A percentile compares a stretch with the other conserved stretches of the same genome.
These are phyloP conservation scores for Astropecten irregularis DNA, from an alignment of 53 echinoderm and acorn worm species.

Conservation along the genomic window DNA sequence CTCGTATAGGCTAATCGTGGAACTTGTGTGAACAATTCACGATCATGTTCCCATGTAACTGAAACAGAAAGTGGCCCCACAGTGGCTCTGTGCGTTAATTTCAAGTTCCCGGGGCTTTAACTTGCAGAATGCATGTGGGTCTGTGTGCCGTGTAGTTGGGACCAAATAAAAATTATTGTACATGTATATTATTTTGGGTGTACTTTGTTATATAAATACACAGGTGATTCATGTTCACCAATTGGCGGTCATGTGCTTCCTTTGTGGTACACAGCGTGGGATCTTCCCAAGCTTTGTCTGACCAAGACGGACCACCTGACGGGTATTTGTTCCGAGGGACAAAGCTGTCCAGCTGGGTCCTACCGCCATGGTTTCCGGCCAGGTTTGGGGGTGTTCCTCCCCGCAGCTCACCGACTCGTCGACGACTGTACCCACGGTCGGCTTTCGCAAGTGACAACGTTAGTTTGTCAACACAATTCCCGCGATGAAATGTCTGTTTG, in stretches of 20 bases:
- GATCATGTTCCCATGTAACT: no score
- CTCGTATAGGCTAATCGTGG: no score
- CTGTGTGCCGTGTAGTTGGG: no score
- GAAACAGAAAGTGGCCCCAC: no score
- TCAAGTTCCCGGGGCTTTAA: no score
- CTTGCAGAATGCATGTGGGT: no score
- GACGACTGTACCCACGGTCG: background rate
- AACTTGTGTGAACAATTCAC: no score
- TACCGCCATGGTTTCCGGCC: slow-evolving; percentile 56
- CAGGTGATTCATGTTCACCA: slow-evolving; percentile 49
- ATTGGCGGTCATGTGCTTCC: background rate
- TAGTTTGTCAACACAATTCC: no score
- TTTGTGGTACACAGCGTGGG: slow-evolving; percentile 27
- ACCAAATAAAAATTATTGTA: background rate
- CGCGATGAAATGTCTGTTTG: no score
- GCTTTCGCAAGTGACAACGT: slow-evolving; percentile 31
- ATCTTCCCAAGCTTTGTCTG: background rate
- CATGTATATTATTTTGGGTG: slow-evolving; percentile 27
- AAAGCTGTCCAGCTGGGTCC: slow-evolving; percentile 8
- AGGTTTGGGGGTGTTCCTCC: slow-evolving; percentile 23
- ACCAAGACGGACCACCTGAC: background rate
- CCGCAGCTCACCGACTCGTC: background rate
- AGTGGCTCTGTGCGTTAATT: no score
- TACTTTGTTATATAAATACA: slow-evolving; percentile 21
- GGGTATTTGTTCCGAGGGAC: slow-evolving; percentile 34